Conservation (phyloP, 2,113 vertebrate species). For the Halichoerus grypus region DNA sequence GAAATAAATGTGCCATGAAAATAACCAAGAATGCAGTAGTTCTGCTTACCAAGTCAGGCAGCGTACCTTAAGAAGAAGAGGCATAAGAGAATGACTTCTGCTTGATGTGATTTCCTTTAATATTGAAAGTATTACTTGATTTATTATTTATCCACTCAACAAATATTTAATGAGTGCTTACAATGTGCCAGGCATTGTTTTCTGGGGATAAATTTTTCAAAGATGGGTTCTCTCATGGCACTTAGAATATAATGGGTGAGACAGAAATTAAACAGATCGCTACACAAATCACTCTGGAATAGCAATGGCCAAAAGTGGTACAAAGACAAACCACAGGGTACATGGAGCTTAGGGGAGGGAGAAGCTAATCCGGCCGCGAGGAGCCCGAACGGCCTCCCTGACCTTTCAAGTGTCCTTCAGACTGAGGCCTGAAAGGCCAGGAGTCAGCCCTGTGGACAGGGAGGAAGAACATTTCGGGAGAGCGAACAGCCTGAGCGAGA, state of each 20-base stretch:
- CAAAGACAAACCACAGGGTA: neutral
- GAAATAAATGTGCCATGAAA: constrained; percentile 38
- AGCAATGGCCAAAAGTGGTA: neutral
- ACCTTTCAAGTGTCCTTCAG: neutral
- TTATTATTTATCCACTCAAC: constrained; percentile 4
- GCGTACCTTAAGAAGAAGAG: neutral
- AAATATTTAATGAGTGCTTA: constrained; percentile 10
- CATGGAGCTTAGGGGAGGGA: neutral
- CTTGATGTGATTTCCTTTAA: constrained; percentile 9
- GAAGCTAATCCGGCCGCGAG: neutral
- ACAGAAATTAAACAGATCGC: neutral
- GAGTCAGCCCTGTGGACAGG: no score
- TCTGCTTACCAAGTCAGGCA: neutral
- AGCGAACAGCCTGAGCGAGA: neutral
- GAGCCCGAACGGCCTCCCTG: neutral
- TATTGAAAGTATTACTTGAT: neutral
- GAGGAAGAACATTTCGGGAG: neutral
- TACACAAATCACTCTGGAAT: neutral
- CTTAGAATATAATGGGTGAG: neutral
- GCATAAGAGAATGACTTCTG: neutral
- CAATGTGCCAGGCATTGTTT: neutral
- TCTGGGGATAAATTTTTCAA: neutral
- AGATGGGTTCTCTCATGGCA: neutral
- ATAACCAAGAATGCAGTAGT: neutral
- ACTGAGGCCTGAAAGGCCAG: neutral